These are phyloP conservation scores for Machaerirhynchus nigripectus DNA, from an alignment of 2,113 vertebrate species.

Conservation along the genomic window DNA sequence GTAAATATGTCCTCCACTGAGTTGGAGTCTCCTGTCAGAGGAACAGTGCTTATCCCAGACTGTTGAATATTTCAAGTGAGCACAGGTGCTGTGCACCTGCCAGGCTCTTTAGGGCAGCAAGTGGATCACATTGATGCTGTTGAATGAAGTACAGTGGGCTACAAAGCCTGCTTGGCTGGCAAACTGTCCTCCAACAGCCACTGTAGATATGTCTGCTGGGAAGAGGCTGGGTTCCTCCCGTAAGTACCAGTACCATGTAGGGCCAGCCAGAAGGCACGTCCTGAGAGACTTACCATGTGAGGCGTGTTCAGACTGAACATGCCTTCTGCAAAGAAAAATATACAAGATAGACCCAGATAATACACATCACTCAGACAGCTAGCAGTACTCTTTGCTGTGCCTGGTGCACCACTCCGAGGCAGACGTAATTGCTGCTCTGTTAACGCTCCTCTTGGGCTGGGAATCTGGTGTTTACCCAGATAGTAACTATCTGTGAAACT, in stretches of 20 bases:
- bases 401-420: neutral
- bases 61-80: neutral
- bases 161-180: neutral
- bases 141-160: neutral
- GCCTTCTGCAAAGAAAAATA: neutral
- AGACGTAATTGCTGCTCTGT: neutral
- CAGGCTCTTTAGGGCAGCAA: neutral
- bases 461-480: neutral
- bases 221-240: neutral
- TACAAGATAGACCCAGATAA: neutral
- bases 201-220: neutral
- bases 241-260: rapidly evolving
- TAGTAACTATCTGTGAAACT: neutral
- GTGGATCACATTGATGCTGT: neutral
- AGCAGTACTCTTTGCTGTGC: neutral
- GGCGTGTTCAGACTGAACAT: neutral
- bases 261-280: neutral
- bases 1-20: neutral
- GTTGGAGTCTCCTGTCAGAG: neutral
- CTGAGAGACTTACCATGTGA: neutral
- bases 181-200: neutral
- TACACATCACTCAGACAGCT: neutral
- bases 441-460: neutral
- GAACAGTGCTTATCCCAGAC: neutral
- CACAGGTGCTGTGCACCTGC: neutral